A percentile compares a stretch with the other conserved stretches of the same genome.
These are phyloP conservation scores for Pachyrhynchus sulphureomaculatus DNA, from an alignment of 1,140 invertebrate species.

Conservation along the genomic window DNA sequence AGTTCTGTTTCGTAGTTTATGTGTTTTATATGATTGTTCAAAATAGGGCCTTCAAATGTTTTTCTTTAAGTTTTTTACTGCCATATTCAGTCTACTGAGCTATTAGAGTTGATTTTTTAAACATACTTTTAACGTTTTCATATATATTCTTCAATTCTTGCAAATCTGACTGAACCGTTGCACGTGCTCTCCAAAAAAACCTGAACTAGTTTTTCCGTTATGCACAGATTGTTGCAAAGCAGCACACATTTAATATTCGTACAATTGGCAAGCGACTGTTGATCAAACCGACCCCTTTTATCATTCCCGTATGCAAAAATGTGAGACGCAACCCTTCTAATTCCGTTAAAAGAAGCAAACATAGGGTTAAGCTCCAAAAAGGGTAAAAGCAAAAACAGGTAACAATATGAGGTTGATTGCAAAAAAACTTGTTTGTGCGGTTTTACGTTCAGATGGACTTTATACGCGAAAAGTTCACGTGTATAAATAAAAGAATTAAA, in stretches of 20 bases:
- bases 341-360: constrained; percentile 25
- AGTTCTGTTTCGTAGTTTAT: too few species aligned
- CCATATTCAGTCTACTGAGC: too few species aligned
- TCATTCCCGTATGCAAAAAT: constrained; percentile 7
- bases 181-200: constrained; percentile 8
- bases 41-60: too few species aligned
- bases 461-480: constrained; percentile 11
- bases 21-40: too few species aligned
- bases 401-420: constrained; percentile 27
- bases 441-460: constrained; percentile 5
- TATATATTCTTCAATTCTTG: constrained; percentile 4
- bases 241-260: constrained; percentile 18
- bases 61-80: too few species aligned
- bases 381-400: constrained; percentile 30
- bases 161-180: constrained; percentile 8
- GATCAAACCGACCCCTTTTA: constrained; percentile 6
- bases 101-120: too few species aligned
- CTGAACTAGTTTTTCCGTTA: constrained; percentile 1
- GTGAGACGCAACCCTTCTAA: constrained; percentile 18
- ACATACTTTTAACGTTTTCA: neutral
- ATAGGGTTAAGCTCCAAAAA: constrained; percentile 19
- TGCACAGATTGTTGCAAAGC: constrained; percentile 13
- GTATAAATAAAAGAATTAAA: constrained; percentile 26
- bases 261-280: constrained; percentile 19
- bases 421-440: constrained; percentile 29